These are phyloP conservation scores for Euura lappo DNA, from an alignment of 1,140 invertebrate species.

Conservation along the genomic window DNA sequence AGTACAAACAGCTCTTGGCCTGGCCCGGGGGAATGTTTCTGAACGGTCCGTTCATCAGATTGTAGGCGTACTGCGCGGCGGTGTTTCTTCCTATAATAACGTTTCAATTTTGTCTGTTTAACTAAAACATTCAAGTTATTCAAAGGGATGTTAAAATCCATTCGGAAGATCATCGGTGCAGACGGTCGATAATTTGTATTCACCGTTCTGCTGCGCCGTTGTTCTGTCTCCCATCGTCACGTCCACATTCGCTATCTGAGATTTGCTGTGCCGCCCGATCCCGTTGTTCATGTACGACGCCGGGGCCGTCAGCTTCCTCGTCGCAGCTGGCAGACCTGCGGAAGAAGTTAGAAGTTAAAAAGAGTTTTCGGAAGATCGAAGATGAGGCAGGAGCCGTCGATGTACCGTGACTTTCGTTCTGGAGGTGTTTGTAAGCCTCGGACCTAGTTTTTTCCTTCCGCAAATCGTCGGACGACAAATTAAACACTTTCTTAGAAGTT, in stretches of 20 bases:
- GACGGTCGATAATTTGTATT: background rate
- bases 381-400: background rate
- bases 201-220: constrained; percentile 21
- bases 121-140: background rate
- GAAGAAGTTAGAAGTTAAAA: constrained; percentile 8
- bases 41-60: constrained; percentile 37
- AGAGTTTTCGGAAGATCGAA: background rate
- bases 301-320: constrained; percentile 25
- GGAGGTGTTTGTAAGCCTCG: constrained; percentile 28
- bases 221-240: constrained; percentile 14
- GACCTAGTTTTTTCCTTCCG: constrained; percentile 35
- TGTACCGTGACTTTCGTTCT: background rate
- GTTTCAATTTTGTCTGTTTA: background rate
- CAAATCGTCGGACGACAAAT: constrained; percentile 47
- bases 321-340: constrained; percentile 22
- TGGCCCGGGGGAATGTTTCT: constrained; percentile 37
- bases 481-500: constrained; percentile 41
- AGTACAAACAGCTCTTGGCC: constrained; percentile 51
- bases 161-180: no score
- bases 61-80: constrained; percentile 44
- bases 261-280: constrained; percentile 7
- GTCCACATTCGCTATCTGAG: constrained; percentile 8
- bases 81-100: constrained; percentile 7
- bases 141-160: no score
- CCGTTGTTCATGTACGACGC: constrained; percentile 6